phyloP scores from a whole-genome alignment of 2,113 vertebrate genomes.

The Brienomyrus longianalis region DNA sequence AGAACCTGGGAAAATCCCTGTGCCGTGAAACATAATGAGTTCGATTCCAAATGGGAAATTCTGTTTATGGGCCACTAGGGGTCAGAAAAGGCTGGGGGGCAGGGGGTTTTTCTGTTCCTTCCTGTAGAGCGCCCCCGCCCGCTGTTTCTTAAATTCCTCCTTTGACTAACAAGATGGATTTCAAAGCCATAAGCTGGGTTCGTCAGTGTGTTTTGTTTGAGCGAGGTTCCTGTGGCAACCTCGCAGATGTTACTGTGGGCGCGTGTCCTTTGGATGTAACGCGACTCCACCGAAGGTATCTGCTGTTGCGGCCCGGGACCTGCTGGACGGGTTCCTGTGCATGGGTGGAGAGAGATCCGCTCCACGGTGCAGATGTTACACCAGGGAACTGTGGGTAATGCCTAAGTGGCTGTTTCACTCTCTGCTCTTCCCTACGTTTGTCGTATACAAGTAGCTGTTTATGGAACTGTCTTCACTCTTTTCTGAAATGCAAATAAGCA shows the following conservation, averaged over 20 bases:
- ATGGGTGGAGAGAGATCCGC: slow-evolving; percentile 14
- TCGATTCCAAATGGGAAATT: background rate
- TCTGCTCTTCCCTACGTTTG: background rate
- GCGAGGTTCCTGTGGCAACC: slow-evolving; percentile 26
- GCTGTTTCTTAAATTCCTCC: background rate
- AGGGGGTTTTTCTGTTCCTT: background rate
- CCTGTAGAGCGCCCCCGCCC: background rate
- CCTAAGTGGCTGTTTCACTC: background rate
- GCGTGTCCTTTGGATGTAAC: slow-evolving; percentile 13
- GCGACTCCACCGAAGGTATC: slow-evolving; percentile 27
- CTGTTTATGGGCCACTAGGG: background rate
- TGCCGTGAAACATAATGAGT: background rate
- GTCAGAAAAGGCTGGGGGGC: background rate
- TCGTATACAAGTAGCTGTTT: background rate
- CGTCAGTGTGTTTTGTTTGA: slow-evolving; percentile 17
- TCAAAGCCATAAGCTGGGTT: background rate
- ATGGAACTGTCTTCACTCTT: background rate
- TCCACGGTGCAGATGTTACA: background rate
- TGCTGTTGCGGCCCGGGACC: background rate
- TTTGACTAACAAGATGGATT: background rate
- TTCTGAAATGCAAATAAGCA: background rate
- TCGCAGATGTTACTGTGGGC: slow-evolving; percentile 4
- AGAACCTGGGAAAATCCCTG: background rate
- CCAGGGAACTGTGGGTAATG: background rate
- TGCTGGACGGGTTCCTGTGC: slow-evolving; percentile 15